Percentiles rank a stretch among this genome's conserved stretches.
These are phyloP conservation scores for Eumeta japonica DNA, from an alignment of 1,140 invertebrate genomes.

Conservation along the genomic window DNA sequence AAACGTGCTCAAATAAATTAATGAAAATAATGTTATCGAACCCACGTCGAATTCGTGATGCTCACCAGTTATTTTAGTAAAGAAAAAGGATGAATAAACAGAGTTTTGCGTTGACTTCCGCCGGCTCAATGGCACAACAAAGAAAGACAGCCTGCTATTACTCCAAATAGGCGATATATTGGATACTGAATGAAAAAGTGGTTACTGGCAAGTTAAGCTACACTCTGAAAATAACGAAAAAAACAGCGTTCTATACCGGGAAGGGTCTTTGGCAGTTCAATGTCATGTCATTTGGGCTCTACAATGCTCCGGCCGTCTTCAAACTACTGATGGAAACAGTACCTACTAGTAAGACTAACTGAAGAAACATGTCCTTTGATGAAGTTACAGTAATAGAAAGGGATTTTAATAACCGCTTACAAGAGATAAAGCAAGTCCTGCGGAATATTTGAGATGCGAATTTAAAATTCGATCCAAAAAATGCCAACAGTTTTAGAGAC, in stretches of 20 bases:
- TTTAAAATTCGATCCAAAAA: too few relatives aligned
- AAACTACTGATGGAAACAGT: too few relatives aligned
- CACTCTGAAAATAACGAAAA: slow-evolving; percentile 17
- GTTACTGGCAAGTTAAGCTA: slow-evolving; percentile 36
- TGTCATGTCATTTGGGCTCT: slow-evolving; percentile 47
- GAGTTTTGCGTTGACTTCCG: too few relatives aligned
- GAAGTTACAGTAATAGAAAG: too few relatives aligned
- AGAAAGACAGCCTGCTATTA: slow-evolving; percentile 40
- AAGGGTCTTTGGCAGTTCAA: slow-evolving; percentile 37
- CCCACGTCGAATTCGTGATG: slow-evolving; percentile 29
- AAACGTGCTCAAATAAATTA: slow-evolving; percentile 20
- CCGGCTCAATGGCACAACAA: too few relatives aligned
- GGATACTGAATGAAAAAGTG: slow-evolving; percentile 35
- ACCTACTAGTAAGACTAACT: too few relatives aligned
- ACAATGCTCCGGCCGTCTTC: slow-evolving; percentile 20
- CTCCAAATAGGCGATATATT: slow-evolving; percentile 46
- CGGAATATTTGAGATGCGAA: too few relatives aligned
- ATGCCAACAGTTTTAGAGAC: too few relatives aligned
- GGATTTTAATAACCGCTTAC: too few relatives aligned
- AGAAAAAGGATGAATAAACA: slow-evolving; percentile 25
- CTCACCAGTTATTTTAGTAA: slow-evolving; percentile 31
- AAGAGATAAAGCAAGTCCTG: too few relatives aligned
- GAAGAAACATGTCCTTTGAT: too few relatives aligned
- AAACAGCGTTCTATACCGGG: slow-evolving; percentile 43
- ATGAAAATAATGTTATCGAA: slow-evolving; percentile 24